Evolutionary conservation across 1,140 invertebrate genomes (phyloP).

Genomic region (Bombyx mandarina): DNA sequence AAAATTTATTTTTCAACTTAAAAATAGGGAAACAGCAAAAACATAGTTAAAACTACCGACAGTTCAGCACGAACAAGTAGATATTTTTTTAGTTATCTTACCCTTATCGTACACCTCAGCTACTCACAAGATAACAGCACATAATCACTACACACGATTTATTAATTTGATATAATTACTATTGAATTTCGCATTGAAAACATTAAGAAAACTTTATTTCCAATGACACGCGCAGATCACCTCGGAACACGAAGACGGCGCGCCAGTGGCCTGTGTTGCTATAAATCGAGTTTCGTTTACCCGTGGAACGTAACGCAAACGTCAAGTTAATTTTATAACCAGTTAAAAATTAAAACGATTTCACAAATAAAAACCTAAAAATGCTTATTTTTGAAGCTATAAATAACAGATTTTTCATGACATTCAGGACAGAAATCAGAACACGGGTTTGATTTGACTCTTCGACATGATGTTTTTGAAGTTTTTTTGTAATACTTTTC

Average conservation of each 20-base stretch:
- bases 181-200: slow-evolving; percentile 41
- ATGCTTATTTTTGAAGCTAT: slow-evolving; percentile 2
- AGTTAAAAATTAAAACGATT: neutral
- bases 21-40: too few species aligned
- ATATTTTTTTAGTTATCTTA: slow-evolving; percentile 34
- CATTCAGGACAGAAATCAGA: slow-evolving; percentile 24
- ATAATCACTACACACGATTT: slow-evolving; percentile 59
- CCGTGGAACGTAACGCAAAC: slow-evolving; percentile 8
- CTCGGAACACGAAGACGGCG: slow-evolving; percentile 33
- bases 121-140: slow-evolving; percentile 51
- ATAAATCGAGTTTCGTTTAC: slow-evolving; percentile 22
- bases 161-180: slow-evolving; percentile 32
- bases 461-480: slow-evolving; percentile 10
- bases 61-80: slow-evolving; percentile 29
- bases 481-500: slow-evolving; percentile 5
- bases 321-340: neutral
- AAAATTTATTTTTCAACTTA: too few species aligned
- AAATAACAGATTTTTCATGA: slow-evolving; percentile 13
- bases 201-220: slow-evolving; percentile 48
- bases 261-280: slow-evolving; percentile 52
- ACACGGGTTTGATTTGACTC: slow-evolving; percentile 25
- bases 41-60: too few species aligned
- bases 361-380: neutral
- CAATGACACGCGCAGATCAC: slow-evolving; percentile 41
- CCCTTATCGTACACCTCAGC: slow-evolving; percentile 54